Base-by-base conservation (phyloP, 1,140 invertebrate genomes). In the Ruditapes philippinarum region DNA sequence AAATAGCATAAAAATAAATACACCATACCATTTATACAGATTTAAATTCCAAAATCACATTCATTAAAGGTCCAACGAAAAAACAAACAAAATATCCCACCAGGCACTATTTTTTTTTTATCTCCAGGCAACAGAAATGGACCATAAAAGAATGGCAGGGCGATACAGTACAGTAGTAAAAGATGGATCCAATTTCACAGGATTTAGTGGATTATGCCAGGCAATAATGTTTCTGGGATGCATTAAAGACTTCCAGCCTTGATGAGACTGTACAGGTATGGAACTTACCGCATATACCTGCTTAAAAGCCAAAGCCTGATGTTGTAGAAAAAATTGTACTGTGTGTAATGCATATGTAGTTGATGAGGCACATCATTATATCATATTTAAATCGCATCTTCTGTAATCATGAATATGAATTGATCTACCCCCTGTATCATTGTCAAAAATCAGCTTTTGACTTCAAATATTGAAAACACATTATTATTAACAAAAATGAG, bases 101-200 rank as follows among this genome's bases (percentile, higher is more conserved):
- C n/a, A 49, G 17, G 54, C 45, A 0, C 28, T n/a, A 54, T 28
- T 49, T 54, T 78, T 74, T 78, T 78, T 78, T 51, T 78, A 51
- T 36, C 74, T 78, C 74, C 74, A 78, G 45, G 74, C 74, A 78
- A 78, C 49, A 78, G 74, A 54, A 78, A 78, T 78, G 74, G 49
- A 51, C 74, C 74, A 78, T 78, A 78, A 78, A 78, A 36, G 74
- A 78, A 49, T 78, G 74, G 74, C 74, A 78, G 45, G 31, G 42
- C 14, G 74, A 51, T 40, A 36, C 74, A 51, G 31, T 51, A 49
- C 31, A 51, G 31, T 51, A 78, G 74, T 78, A 78, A 78, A 78
- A 51, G 74, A 33, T 78, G 74, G 74, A 78, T 78, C 74, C 42
- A 78, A 54, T 78, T 78, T 78, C 74, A 51, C 31, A 54, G 74